phyloP scores from a whole-genome alignment of 2,888 invertebrate species.

The Tolmerus cingulatus region DNA sequence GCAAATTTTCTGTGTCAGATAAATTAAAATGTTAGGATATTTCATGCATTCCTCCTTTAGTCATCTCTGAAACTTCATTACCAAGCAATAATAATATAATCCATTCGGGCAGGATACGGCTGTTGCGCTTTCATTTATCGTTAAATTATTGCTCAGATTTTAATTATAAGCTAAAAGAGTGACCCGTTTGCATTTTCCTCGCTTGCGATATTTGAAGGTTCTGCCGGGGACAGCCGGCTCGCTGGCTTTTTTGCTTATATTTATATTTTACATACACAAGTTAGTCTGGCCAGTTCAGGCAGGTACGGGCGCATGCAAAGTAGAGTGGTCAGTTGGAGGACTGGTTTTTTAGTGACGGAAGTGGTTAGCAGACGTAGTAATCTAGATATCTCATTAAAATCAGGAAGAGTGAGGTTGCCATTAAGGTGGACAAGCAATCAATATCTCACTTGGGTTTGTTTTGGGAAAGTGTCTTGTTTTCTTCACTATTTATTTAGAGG shows the following conservation, averaged over 20 bases:
- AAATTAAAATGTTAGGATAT: constrained; percentile 14
- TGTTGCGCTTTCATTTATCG: background rate
- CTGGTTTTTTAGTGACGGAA: background rate
- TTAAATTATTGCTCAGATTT: background rate
- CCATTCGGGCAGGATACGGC: background rate
- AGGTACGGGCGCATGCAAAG: background rate
- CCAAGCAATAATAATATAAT: background rate
- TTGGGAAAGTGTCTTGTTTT: background rate
- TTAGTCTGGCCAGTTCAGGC: background rate
- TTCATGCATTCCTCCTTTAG: background rate
- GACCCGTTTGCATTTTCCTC: background rate
- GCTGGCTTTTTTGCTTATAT: background rate
- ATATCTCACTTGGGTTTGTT: background rate
- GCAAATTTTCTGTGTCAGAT: constrained; percentile 29
- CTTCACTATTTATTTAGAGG: background rate
- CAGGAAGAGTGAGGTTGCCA: background rate
- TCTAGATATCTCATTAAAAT: background rate
- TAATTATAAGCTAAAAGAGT: background rate
- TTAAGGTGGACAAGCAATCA: background rate
- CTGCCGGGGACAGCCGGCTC: background rate
- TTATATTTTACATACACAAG: background rate
- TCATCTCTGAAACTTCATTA: background rate
- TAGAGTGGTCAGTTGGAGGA: background rate
- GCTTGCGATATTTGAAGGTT: background rate
- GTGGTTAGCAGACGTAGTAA: background rate